Evolutionary conservation across 2,113 vertebrate species (phyloP).

Genomic region (Sylvietta virens): DNA sequence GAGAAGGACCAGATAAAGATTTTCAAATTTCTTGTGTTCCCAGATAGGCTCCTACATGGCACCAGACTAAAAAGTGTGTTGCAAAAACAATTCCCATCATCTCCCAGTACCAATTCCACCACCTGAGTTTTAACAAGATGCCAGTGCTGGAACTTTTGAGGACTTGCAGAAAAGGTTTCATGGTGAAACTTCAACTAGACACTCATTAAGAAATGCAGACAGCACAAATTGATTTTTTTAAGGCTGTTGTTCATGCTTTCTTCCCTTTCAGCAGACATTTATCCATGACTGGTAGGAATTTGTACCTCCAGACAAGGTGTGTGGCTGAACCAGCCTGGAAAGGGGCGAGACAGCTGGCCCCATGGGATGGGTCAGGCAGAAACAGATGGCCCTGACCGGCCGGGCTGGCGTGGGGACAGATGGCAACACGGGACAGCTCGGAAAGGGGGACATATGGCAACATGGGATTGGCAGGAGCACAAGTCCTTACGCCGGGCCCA

Average conservation of each 20-base stretch:
- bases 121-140: background rate
- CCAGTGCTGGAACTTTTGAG: accelerated
- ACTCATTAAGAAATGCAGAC: background rate
- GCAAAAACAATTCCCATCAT: background rate
- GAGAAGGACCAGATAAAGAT: background rate
- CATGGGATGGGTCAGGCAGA: background rate
- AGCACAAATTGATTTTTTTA: background rate
- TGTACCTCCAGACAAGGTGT: constrained; percentile 45
- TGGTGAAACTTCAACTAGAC: background rate
- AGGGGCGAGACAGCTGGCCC: constrained; percentile 24
- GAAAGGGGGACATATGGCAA: constrained; percentile 56
- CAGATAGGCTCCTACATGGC: background rate
- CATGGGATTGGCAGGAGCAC: constrained; percentile 32
- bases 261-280: background rate
- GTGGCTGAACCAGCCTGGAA: background rate
- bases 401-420: constrained; percentile 36
- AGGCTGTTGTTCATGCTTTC: background rate
- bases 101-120: background rate
- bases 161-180: background rate
- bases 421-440: constrained; percentile 30
- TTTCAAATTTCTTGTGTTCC: background rate
- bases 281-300: background rate
- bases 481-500: background rate
- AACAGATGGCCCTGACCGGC: constrained; percentile 35
- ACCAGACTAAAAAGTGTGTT: background rate